These are phyloP conservation scores for Channa maculata DNA, from an alignment of 2,113 vertebrate genomes.

Conservation along the genomic window DNA sequence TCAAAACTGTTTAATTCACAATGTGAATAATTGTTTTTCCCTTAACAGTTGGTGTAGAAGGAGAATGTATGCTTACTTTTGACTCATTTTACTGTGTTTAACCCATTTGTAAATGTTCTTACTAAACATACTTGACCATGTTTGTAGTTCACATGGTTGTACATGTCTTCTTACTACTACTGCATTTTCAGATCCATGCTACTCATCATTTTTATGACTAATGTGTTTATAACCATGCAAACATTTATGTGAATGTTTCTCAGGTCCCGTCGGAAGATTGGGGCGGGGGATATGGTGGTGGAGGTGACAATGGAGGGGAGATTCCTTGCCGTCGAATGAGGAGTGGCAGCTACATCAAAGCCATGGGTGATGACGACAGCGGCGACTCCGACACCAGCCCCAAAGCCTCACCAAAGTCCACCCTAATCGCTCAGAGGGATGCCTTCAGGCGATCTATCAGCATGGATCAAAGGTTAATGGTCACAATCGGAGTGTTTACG, in stretches of 20 bases:
- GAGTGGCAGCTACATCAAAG: constrained; percentile 99
- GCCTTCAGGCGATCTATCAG: constrained; percentile 94
- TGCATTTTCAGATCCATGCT: constrained; percentile 3
- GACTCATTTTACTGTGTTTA: constrained; percentile 32
- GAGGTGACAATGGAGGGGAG: constrained; percentile 87
- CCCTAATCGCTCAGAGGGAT: constrained; percentile 88
- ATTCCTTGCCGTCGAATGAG: constrained; percentile 98
- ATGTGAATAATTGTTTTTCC: constrained; percentile 20
- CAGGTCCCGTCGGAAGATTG: constrained; percentile 97
- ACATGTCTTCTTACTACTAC: constrained; percentile 14
- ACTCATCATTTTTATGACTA: not conserved
- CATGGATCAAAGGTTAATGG: constrained; percentile 91
- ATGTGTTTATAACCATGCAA: not conserved
- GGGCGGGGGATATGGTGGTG: constrained; percentile 87
- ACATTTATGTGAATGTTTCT: constrained; percentile 26
- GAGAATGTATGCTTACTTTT: constrained; percentile 44
- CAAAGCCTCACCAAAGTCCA: constrained; percentile 90
- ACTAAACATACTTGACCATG: constrained; percentile 30
- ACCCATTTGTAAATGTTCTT: constrained; percentile 20
- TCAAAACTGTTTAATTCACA: constrained; percentile 20
- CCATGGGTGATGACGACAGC: constrained; percentile 98
- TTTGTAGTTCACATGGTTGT: constrained; percentile 7
- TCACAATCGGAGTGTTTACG: not conserved
- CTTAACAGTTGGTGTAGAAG: constrained; percentile 41
- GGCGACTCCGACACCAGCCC: constrained; percentile 93